These are phyloP conservation scores for Pteropus alecto DNA, from an alignment of 2,113 vertebrate genomes.

Conservation along the genomic window DNA sequence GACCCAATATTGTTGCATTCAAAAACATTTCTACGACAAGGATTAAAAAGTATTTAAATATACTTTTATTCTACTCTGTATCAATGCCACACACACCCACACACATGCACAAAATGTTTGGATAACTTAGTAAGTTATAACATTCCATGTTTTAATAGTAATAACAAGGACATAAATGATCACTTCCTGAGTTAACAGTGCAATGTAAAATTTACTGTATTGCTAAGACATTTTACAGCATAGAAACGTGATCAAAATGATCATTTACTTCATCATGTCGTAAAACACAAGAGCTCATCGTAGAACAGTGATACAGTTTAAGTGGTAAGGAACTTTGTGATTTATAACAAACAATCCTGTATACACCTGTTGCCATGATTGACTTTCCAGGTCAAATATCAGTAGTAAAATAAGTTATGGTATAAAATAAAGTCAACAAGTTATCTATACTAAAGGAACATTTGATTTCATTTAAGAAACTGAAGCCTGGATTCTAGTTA, in stretches of 20 bases:
- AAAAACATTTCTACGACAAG: conserved; percentile 17
- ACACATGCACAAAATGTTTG: conserved; percentile 52
- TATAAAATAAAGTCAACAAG: conserved; percentile 81
- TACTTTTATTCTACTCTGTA: conserved; percentile 68
- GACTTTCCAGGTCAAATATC: conserved; percentile 60
- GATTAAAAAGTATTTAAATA: conserved; percentile 46
- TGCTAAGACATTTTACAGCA: conserved; percentile 80
- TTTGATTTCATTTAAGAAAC: conserved; percentile 73
- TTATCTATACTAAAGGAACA: conserved; percentile 50
- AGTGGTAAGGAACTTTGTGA: conserved; percentile 49
- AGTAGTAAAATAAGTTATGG: conserved; percentile 82
- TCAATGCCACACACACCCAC: conserved; percentile 1
- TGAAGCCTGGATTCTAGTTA: conserved; percentile 59
- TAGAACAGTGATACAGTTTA: conserved; percentile 57
- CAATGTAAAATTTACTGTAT: conserved; percentile 80
- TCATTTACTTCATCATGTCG: conserved; percentile 68
- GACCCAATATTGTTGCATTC: not conserved
- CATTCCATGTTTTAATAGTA: conserved; percentile 60
- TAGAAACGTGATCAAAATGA: conserved; percentile 76
- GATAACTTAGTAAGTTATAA: conserved; percentile 70
- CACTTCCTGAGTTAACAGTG: conserved; percentile 84
- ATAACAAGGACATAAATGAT: conserved; percentile 69
- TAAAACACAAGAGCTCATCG: conserved; percentile 69
- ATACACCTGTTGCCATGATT: conserved; percentile 67
- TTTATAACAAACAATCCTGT: conserved; percentile 44